Conservation (phyloP, 2,888 invertebrate genomes). For the Watsonalla cultraria region DNA sequence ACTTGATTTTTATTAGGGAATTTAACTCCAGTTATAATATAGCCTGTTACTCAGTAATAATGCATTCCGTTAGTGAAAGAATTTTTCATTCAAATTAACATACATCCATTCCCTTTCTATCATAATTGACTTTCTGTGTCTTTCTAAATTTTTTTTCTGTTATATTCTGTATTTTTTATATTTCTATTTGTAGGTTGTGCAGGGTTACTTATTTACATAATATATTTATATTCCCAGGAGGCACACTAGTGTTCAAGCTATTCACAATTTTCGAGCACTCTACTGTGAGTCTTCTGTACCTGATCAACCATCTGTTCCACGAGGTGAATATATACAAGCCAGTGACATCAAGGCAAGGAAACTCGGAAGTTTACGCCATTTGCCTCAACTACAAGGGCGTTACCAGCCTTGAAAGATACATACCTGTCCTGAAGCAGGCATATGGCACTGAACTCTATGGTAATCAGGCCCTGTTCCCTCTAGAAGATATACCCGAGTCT, state of each 20-base stretch:
- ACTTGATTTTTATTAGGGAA: too few relatives aligned
- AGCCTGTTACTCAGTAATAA: too few relatives aligned
- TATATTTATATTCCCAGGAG: conserved; percentile 66
- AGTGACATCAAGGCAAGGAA: conserved; percentile 94
- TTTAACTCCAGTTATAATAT: too few relatives aligned
- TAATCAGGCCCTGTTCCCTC: conserved; percentile 77
- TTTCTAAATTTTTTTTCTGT: too few relatives aligned
- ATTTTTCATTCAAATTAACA: too few relatives aligned
- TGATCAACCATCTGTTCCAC: conserved; percentile 86
- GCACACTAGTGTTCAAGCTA: conserved; percentile 90
- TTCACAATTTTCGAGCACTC: conserved; percentile 93
- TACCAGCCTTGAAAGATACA: conserved; percentile 50
- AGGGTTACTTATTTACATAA: too few relatives aligned
- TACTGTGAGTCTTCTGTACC: conserved; percentile 88
- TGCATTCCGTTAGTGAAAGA: too few relatives aligned
- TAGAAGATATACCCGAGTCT: conserved; percentile 76
- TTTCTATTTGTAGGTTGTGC: too few relatives aligned
- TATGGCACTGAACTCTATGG: conserved; percentile 62
- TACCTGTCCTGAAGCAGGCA: conserved; percentile 59
- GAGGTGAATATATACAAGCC: conserved; percentile 91
- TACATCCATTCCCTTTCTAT: too few relatives aligned
- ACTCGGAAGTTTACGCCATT: conserved; percentile 94
- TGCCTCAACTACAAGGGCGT: conserved; percentile 81
- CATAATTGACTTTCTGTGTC: too few relatives aligned
- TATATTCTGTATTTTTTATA: too few relatives aligned